phyloP scores from a whole-genome alignment of 2,888 invertebrate species.

The Scotopteryx bipunctaria region DNA sequence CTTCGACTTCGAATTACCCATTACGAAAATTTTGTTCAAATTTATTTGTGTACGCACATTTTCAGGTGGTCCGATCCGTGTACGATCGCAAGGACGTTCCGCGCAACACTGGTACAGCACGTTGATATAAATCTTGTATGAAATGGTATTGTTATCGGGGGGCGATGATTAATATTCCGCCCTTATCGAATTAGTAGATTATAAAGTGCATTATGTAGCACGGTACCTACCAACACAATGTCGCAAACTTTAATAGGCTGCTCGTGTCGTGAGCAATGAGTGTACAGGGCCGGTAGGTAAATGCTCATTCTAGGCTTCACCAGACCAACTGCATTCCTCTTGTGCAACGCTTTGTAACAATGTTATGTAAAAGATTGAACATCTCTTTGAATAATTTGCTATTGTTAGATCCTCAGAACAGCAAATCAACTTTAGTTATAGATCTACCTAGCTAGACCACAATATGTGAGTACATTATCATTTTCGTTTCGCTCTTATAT shows the following conservation, averaged over 20 bases:
- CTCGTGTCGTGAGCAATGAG: neutral
- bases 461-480: too few relatives aligned
- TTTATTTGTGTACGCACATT: constrained; percentile 1
- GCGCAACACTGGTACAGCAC: constrained; percentile 55
- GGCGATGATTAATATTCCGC: constrained; percentile 57
- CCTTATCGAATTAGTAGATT: constrained; percentile 51
- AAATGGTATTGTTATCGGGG: constrained; percentile 59
- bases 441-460: too few relatives aligned
- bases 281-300: neutral
- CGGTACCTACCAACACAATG: constrained; percentile 33
- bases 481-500: too few relatives aligned
- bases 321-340: constrained; percentile 46
- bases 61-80: constrained; percentile 28
- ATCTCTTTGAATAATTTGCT: constrained; percentile 16
- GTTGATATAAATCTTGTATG: constrained; percentile 50
- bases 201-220: constrained; percentile 55
- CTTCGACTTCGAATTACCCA: constrained; percentile 75
- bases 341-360: constrained; percentile 36
- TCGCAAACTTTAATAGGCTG: constrained; percentile 24
- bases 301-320: constrained; percentile 20
- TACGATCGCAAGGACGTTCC: constrained; percentile 43
- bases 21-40: constrained; percentile 33
- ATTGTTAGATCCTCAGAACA: neutral
- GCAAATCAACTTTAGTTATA: neutral
- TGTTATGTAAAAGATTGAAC: constrained; percentile 40